phyloP scores from a whole-genome alignment of 1,140 invertebrate genomes.

The Aplysia californica region DNA sequence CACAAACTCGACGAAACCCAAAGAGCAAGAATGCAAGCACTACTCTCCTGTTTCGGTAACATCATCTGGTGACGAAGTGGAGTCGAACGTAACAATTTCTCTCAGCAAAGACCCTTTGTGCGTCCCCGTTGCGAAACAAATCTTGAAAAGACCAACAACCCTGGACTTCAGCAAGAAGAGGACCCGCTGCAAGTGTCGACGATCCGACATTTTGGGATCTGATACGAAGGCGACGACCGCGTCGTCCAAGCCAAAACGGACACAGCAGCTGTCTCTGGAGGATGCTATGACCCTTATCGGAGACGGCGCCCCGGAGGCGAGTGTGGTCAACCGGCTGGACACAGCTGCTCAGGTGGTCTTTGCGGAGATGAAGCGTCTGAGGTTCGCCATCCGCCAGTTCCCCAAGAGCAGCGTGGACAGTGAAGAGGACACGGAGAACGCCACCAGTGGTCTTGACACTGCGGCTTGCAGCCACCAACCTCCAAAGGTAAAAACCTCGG shows the following conservation, averaged over 20 bases:
- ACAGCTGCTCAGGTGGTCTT: neutral
- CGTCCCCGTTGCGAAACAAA: too few species aligned
- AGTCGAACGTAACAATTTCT: too few species aligned
- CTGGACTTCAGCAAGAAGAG: constrained; percentile 10
- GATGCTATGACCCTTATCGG: neutral
- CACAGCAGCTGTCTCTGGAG: neutral
- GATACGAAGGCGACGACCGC: too few species aligned
- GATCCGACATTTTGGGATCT: too few species aligned
- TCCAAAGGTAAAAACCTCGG: neutral
- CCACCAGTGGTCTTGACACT: neutral
- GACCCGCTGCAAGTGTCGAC: neutral
- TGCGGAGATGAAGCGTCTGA: constrained; percentile 4
- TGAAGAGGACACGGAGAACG: neutral
- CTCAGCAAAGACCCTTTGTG: too few species aligned
- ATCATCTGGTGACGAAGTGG: too few species aligned
- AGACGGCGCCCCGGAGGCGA: neutral
- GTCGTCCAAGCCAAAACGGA: too few species aligned
- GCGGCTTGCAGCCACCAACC: neutral
- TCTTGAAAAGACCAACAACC: neutral
- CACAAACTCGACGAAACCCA: too few species aligned
- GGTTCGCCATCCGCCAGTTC: constrained; percentile 24
- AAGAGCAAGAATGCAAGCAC: neutral
- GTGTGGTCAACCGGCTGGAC: neutral
- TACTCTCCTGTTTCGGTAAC: neutral
- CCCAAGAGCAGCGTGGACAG: constrained; percentile 20